phyloP scores from a whole-genome alignment of 1,140 invertebrate species.

The Gonatopus flavifemur region DNA sequence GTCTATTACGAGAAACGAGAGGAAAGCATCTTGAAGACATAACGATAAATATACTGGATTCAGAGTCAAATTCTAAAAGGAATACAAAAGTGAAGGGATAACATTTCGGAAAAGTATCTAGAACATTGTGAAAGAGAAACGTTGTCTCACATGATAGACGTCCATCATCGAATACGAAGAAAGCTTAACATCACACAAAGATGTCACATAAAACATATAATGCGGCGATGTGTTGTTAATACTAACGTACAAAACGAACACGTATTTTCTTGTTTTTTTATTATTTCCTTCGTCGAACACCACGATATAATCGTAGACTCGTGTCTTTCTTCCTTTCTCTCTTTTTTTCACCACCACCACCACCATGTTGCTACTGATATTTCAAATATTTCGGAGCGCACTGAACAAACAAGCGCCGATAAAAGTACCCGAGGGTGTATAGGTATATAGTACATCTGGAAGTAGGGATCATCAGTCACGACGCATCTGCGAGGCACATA shows the following conservation, averaged over 20 bases:
- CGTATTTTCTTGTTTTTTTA: slow-evolving; percentile 24
- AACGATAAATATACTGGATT: too few relatives aligned
- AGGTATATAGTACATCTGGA: slow-evolving; percentile 57
- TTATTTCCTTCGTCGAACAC: slow-evolving; percentile 11
- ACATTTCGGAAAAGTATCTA: too few relatives aligned
- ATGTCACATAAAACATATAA: slow-evolving; percentile 28
- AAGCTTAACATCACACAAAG: slow-evolving; percentile 26
- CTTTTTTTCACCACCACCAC: background rate
- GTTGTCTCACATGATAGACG: slow-evolving; percentile 39
- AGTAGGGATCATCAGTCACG: slow-evolving; percentile 58
- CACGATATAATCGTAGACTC: slow-evolving; percentile 27
- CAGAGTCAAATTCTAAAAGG: too few relatives aligned
- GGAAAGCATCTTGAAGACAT: too few relatives aligned
- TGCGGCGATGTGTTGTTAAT: slow-evolving; percentile 25
- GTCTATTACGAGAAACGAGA: too few relatives aligned
- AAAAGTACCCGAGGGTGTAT: slow-evolving; percentile 52
- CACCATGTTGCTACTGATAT: slow-evolving; percentile 30
- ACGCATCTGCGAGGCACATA: slow-evolving; percentile 50
- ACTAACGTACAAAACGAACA: too few relatives aligned
- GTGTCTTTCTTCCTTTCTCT: slow-evolving; percentile 8
- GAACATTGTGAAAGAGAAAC: too few relatives aligned
- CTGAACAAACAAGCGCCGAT: slow-evolving; percentile 57
- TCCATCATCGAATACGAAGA: slow-evolving; percentile 34
- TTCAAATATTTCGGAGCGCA: slow-evolving; percentile 35
- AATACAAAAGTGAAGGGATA: too few relatives aligned